A percentile compares a stretch with the other conserved stretches of the same genome.
phyloP scores from a whole-genome alignment of 1,140 invertebrate genomes.

The Choristoneura fumiferana region DNA sequence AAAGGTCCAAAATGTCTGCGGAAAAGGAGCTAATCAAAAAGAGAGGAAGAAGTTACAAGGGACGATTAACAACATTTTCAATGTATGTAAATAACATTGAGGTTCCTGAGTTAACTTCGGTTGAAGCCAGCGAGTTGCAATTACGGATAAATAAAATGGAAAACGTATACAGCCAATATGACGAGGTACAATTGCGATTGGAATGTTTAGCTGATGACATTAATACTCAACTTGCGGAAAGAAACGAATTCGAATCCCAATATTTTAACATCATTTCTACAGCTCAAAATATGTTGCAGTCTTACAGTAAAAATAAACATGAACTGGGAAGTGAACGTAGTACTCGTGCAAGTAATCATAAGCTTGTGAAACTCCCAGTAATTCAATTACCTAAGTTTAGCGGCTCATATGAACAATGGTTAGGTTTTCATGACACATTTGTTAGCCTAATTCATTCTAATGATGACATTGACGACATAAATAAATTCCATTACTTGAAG shows the following conservation, averaged over 20 bases:
- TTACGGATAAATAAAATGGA: slow-evolving; percentile 23
- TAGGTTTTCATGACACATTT: slow-evolving; percentile 25
- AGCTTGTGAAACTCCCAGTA: neutral
- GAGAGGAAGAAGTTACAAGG: neutral
- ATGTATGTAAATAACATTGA: neutral
- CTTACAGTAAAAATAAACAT: neutral
- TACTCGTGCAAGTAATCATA: neutral
- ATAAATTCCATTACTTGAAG: slow-evolving; percentile 20
- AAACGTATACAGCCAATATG: slow-evolving; percentile 26
- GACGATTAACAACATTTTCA: neutral
- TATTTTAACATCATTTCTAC: neutral
- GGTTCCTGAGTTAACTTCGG: neutral
- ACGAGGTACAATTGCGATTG: slow-evolving; percentile 28
- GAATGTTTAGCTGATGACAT: slow-evolving; percentile 25
- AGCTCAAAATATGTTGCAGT: neutral
- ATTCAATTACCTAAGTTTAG: slow-evolving; percentile 21
- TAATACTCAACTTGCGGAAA: slow-evolving; percentile 17
- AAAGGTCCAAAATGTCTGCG: too few species aligned
- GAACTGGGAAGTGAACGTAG: neutral
- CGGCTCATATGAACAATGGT: slow-evolving; percentile 4
- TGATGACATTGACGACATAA: slow-evolving; percentile 20
- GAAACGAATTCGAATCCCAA: slow-evolving; percentile 24
- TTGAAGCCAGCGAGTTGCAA: neutral
- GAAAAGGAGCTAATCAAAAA: neutral
- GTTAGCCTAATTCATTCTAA: slow-evolving; percentile 23